Evolutionary conservation across 2,888 invertebrate genomes (phyloP).

Genomic region (Epistrophella euchroma): DNA sequence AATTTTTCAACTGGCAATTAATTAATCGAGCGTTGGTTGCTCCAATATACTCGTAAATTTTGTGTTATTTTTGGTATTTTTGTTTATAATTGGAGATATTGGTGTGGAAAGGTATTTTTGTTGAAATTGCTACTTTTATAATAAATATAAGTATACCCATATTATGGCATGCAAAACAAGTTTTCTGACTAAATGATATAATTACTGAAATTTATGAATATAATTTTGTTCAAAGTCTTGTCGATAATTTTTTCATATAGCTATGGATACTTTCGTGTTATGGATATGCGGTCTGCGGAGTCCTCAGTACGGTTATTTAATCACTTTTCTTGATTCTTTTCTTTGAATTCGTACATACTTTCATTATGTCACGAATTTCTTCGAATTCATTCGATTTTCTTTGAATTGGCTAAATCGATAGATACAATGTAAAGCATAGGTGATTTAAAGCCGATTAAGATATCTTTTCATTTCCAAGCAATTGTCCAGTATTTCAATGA

Average conservation of each 20-base stretch:
- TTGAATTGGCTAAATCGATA: conserved; percentile 34
- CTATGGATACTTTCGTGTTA: neutral
- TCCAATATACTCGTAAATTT: conserved; percentile 58
- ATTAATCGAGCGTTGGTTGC: conserved; percentile 64
- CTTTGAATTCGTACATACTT: conserved; percentile 5
- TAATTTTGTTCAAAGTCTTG: neutral
- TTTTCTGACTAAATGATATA: conserved; percentile 22
- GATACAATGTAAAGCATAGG: neutral
- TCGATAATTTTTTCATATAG: neutral
- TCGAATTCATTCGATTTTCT: conserved; percentile 40
- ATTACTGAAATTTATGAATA: conserved; percentile 15
- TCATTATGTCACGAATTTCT: neutral
- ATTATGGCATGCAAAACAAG: conserved; percentile 39
- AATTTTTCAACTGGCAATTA: conserved; percentile 74
- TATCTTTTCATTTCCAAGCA: conserved; percentile 48
- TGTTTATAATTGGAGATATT: conserved; percentile 50
- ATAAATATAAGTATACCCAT: neutral
- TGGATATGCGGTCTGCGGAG: neutral
- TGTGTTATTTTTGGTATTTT: conserved; percentile 26
- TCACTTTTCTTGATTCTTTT: conserved; percentile 35
- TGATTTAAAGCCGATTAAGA: conserved; percentile 66
- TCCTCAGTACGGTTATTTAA: neutral
- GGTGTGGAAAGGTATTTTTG: conserved; percentile 57
- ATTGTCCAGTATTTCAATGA: conserved; percentile 44
- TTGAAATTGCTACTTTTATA: conserved; percentile 27